Base-by-base conservation (phyloP, 2,888 invertebrate species). In the Thymelicus sylvestris region DNA sequence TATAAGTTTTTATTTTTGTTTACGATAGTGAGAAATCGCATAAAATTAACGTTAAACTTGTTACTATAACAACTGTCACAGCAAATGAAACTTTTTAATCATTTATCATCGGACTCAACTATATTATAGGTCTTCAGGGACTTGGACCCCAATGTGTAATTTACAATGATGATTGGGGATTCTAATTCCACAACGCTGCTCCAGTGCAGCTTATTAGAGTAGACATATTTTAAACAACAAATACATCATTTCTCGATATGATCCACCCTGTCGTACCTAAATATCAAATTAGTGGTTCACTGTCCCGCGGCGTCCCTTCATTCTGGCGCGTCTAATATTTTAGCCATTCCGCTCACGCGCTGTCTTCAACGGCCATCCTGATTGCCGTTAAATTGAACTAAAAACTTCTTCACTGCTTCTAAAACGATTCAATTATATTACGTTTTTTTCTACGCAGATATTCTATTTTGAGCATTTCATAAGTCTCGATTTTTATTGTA, bases 331-430 rank as follows among this genome's bases (percentile, higher is more conserved):
- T 90, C 92, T 92, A 92, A 93, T 93, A 93, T 90, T 92, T 92
- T 88, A 90, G 83, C 80, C 80, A 94, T 92, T 92, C 94, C 74
- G 77, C 88, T 92, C 94, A 94, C 94, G 94, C 92, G 82, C 86
- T 89, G 79, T 88, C 91, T 91, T 91, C 92, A 91, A 91, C 93
- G 88, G 92, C 88, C 92, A 89, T 87, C 90, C 90, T 94, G 94
- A 94, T 94, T 94, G 93, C 92, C 86, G 90, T 91, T 90, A 94
- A 93, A 94, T 94, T 94, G 91, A 92, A 93, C 93, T 94, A 94
- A 94, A 92, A 93, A 94, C 91, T 94, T 93, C 89, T 91, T 89
- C 89, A 92, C 89, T 90, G 89, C 86, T 86, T 83, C 86, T 86
- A 90, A 92, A 93, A 91, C 87, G 89, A 87, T 91, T 88, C 89